phyloP scores from a whole-genome alignment of 2,888 invertebrate species.

The Pseudococcus jackbeardsleyi region DNA sequence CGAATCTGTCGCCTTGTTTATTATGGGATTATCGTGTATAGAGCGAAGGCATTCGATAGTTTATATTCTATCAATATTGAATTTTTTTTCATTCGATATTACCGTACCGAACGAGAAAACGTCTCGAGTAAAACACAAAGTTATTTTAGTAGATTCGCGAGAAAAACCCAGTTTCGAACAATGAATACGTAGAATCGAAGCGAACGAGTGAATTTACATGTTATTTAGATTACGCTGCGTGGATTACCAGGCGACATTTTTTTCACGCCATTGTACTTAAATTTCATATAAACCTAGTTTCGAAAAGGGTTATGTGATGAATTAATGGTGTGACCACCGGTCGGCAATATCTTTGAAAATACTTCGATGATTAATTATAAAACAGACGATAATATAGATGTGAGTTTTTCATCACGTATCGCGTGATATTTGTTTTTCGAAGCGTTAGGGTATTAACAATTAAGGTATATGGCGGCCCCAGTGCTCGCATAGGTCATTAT shows the following conservation, averaged over 20 bases:
- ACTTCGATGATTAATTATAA: slow-evolving; percentile 32
- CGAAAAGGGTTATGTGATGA: no score
- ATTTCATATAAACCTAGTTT: no score
- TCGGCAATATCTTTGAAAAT: slow-evolving; percentile 12
- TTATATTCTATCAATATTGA: slow-evolving; percentile 48
- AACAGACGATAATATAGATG: background rate
- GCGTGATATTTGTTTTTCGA: slow-evolving; percentile 40
- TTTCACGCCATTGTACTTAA: no score
- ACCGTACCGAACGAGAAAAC: no score
- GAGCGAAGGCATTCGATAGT: no score
- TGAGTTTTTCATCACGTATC: slow-evolving; percentile 29
- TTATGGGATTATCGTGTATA: no score
- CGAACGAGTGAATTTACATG: slow-evolving; percentile 13
- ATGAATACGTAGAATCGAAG: background rate
- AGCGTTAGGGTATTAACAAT: background rate
- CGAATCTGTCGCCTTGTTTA: background rate
- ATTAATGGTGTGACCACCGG: background rate
- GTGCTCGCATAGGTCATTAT: background rate
- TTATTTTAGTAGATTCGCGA: slow-evolving; percentile 2
- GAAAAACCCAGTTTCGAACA: background rate
- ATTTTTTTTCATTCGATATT: background rate
- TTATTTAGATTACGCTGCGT: background rate
- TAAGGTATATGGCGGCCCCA: background rate
- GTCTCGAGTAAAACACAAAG: background rate
- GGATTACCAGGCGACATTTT: background rate